Evolutionary conservation across 2,113 vertebrate genomes (phyloP).

Genomic region (Eidolon helvum): DNA sequence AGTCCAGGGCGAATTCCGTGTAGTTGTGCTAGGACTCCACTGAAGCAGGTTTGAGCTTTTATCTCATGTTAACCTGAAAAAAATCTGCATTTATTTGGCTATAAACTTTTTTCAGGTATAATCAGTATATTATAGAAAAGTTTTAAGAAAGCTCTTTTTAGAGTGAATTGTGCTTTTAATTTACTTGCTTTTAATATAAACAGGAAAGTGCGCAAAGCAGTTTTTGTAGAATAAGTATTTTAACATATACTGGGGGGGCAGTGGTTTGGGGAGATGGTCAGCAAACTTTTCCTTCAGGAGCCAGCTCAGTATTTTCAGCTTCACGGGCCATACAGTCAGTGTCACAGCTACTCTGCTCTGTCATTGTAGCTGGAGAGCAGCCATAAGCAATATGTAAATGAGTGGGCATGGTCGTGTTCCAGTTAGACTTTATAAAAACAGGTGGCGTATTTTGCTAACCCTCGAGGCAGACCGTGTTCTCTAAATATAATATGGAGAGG

Average conservation of each 20-base stretch:
- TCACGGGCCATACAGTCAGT: neutral
- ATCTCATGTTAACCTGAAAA: neutral
- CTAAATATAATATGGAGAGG: neutral
- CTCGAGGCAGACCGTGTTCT: neutral
- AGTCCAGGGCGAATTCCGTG: neutral
- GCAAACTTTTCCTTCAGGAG: neutral
- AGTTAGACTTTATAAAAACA: neutral
- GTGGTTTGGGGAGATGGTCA: neutral
- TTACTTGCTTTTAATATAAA: slow-evolving; percentile 33
- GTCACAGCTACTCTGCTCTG: neutral
- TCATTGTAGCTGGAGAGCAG: neutral
- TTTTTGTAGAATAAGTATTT: slow-evolving; percentile 37
- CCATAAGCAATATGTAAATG: neutral
- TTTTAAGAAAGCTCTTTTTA: neutral
- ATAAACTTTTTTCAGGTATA: slow-evolving; percentile 17
- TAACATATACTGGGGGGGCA: neutral
- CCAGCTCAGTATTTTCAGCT: neutral
- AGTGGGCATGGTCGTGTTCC: neutral
- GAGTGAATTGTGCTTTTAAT: neutral
- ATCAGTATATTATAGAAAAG: slow-evolving; percentile 6
- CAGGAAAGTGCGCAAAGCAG: neutral
- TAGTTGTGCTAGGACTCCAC: neutral
- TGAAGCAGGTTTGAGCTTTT: neutral
- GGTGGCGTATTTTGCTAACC: neutral
- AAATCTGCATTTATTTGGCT: slow-evolving; percentile 6